Conservation (phyloP, 2,113 vertebrate genomes). For the Calcarius ornatus region DNA sequence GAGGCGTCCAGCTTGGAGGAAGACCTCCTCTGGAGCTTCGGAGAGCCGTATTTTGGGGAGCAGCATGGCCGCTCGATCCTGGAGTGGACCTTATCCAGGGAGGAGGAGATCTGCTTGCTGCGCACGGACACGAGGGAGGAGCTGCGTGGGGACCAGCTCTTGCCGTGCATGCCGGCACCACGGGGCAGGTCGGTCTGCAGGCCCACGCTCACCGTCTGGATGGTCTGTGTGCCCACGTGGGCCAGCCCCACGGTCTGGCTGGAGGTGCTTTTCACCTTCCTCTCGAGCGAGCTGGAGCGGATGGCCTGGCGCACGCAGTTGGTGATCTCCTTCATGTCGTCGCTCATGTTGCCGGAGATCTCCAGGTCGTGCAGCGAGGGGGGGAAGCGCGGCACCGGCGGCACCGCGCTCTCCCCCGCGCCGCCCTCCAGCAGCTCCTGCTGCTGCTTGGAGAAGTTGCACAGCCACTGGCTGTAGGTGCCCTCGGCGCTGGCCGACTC, state of each 20-base stretch:
- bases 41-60: conserved; percentile 95
- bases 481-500: conserved; percentile 66
- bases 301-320: conserved; percentile 97
- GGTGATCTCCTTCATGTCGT: conserved; percentile 99
- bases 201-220: conserved; percentile 84
- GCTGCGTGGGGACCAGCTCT: conserved; percentile 89
- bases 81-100: conserved; percentile 92
- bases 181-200: conserved; percentile 87
- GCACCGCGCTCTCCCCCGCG: conserved; percentile 34
- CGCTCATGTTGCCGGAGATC: conserved; percentile 94
- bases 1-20: conserved; percentile 87
- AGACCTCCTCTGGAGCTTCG: conserved; percentile 91
- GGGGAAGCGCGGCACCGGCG: conserved; percentile 68
- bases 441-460: conserved; percentile 90
- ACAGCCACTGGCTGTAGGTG: conserved; percentile 89
- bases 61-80: conserved; percentile 93
- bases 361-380: conserved; percentile 82
- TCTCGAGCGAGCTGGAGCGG: conserved; percentile 92
- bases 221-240: conserved; percentile 87
- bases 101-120: conserved; percentile 92
- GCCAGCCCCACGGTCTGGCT: conserved; percentile 83
- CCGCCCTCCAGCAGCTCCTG: conserved; percentile 83
- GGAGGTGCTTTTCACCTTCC: conserved; percentile 88
- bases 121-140: conserved; percentile 85
- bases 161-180: conserved; percentile 77